These are phyloP conservation scores for Acanthurus leucopareius DNA, from an alignment of 2,797 vertebrate species.

Conservation along the genomic window DNA sequence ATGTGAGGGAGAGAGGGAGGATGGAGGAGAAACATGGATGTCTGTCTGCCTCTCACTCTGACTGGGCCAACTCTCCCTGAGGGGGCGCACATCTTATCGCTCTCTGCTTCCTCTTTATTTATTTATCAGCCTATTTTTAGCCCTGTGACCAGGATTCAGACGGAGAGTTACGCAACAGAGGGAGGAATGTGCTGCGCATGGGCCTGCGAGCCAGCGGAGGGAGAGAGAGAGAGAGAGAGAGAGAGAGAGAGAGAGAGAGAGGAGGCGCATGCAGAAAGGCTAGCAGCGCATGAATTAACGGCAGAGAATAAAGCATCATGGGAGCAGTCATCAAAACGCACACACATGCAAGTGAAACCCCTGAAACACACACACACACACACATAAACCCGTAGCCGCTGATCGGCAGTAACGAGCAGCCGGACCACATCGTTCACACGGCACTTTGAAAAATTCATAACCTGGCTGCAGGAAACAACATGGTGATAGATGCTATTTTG, in stretches of 20 bases:
- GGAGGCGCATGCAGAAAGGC: slow-evolving; percentile 18
- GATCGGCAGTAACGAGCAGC: slow-evolving; percentile 45
- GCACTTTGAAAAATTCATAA: slow-evolving; percentile 51
- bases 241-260: neutral
- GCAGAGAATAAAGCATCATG: slow-evolving; percentile 23
- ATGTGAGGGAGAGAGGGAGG: slow-evolving; percentile 25
- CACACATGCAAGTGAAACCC: neutral
- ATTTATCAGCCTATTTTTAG: slow-evolving; percentile 85
- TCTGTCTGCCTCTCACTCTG: slow-evolving; percentile 65
- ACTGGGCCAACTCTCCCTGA: slow-evolving; percentile 71
- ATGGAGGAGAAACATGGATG: slow-evolving; percentile 46
- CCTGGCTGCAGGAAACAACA: slow-evolving; percentile 41
- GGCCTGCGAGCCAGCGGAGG: slow-evolving; percentile 22
- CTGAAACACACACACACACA: slow-evolving; percentile 15
- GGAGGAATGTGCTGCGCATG: slow-evolving; percentile 64
- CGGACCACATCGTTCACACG: slow-evolving; percentile 33
- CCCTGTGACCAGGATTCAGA: slow-evolving; percentile 75
- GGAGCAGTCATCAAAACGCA: slow-evolving; percentile 22
- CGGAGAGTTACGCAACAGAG: slow-evolving; percentile 74
- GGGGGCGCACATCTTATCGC: slow-evolving; percentile 70
- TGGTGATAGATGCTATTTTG: slow-evolving; percentile 54
- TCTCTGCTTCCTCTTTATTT: slow-evolving; percentile 77
- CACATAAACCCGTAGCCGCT: neutral
- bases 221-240: neutral
- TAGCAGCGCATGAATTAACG: slow-evolving; percentile 22